Evolutionary conservation across 2,888 invertebrate species (phyloP).

Genomic region (Calliopum simillimum): DNA sequence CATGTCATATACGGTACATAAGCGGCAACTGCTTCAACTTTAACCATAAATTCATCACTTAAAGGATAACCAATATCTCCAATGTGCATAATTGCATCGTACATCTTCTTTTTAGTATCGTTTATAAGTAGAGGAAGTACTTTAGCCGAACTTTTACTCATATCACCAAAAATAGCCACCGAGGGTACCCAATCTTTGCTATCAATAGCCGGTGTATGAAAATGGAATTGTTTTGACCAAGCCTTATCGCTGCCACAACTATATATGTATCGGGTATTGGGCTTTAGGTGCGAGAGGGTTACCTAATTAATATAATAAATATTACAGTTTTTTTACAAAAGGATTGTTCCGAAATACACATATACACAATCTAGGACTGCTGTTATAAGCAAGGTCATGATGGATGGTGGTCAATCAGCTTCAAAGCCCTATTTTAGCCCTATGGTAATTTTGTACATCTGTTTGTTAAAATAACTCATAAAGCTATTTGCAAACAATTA

Average conservation of each 20-base stretch:
- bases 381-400: too few relatives aligned
- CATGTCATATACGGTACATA: constrained; percentile 93
- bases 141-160: constrained; percentile 95
- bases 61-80: constrained; percentile 97
- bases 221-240: constrained; percentile 85
- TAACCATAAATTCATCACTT: constrained; percentile 95
- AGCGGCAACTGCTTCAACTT: constrained; percentile 89
- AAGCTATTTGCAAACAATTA: too few relatives aligned
- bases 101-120: constrained; percentile 82
- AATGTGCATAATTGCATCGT: constrained; percentile 90
- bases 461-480: too few relatives aligned
- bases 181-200: constrained; percentile 80
- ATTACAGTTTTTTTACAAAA: too few relatives aligned
- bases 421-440: too few relatives aligned
- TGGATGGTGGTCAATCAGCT: too few relatives aligned
- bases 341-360: too few relatives aligned
- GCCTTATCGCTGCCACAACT: constrained; percentile 82
- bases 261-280: constrained; percentile 79
- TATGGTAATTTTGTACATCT: too few relatives aligned
- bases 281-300: constrained; percentile 71
- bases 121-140: constrained; percentile 85
- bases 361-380: too few relatives aligned
- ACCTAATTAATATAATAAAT: constrained; percentile 67
- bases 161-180: constrained; percentile 91
- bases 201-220: constrained; percentile 76